Evolutionary conservation across 2,797 vertebrate species (phyloP).

Genomic region (Scomberomorus guttatus): DNA sequence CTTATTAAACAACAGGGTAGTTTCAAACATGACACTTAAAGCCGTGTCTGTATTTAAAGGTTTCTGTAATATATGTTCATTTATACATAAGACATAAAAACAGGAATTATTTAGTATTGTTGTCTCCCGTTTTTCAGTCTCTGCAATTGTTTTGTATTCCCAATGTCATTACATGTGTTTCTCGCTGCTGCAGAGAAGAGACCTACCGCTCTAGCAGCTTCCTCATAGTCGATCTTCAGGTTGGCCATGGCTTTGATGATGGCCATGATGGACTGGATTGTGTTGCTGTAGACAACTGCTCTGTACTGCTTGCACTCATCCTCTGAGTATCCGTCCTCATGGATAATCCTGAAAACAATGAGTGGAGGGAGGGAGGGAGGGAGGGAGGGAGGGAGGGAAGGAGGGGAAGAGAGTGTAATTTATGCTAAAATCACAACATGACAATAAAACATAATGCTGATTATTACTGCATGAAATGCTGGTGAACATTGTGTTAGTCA

Average conservation of each 20-base stretch:
- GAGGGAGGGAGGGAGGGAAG: no score
- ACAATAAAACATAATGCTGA: slow-evolving; percentile 4
- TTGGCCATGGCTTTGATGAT: slow-evolving; percentile 98
- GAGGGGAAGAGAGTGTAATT: neutral
- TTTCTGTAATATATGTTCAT: neutral
- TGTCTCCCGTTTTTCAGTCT: neutral
- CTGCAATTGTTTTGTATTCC: neutral
- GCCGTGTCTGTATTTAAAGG: neutral
- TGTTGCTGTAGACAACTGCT: slow-evolving; percentile 99
- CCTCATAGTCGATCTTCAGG: slow-evolving; percentile 96
- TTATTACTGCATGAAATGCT: neutral
- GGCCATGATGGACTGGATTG: slow-evolving; percentile 99
- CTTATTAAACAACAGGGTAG: neutral
- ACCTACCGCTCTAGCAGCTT: slow-evolving; percentile 90
- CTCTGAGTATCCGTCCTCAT: slow-evolving; percentile 98
- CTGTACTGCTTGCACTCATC: slow-evolving; percentile 98
- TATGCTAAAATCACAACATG: neutral
- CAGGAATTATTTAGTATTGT: neutral
- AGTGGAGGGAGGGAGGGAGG: neutral
- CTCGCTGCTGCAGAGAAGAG: neutral
- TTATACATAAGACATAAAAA: neutral
- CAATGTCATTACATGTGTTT: neutral
- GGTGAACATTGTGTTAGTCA: neutral
- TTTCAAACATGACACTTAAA: neutral
- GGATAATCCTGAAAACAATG: slow-evolving; percentile 91